A percentile compares a stretch with the other conserved stretches of the same genome.
phyloP scores from a whole-genome alignment of 2,113 vertebrate genomes.

The Monarcha castaneiventris region DNA sequence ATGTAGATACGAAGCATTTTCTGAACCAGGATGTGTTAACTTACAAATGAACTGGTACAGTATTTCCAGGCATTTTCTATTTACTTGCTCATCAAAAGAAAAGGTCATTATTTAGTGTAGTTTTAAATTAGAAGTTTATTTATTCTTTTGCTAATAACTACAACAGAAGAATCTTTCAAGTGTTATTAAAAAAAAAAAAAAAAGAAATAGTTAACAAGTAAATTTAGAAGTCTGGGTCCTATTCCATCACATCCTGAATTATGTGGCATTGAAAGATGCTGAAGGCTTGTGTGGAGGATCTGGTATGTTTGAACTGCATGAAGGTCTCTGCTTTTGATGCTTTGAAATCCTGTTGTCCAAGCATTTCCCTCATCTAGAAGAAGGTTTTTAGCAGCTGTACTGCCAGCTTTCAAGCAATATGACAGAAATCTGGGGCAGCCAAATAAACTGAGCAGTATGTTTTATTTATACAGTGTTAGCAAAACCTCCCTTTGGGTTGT shows the following conservation, averaged over 20 bases:
- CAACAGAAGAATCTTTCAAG: not conserved
- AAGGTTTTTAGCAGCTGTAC: not conserved
- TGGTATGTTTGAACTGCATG: not conserved
- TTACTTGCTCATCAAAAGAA: not conserved
- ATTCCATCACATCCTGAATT: not conserved
- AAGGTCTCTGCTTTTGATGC: not conserved
- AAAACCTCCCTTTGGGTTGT: not conserved
- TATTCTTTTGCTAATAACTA: not conserved
- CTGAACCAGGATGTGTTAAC: not conserved
- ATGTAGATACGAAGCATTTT: not conserved
- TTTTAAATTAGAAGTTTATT: not conserved
- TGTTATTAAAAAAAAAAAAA: not conserved
- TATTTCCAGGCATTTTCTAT: not conserved
- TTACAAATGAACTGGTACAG: not conserved
- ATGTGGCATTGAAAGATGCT: rapidly evolving
- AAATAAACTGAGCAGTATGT: not conserved
- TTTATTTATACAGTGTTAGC: not conserved
- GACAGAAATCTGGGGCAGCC: not conserved
- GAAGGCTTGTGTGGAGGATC: not conserved
- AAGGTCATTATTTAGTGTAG: not conserved
- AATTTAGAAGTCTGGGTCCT: not conserved
- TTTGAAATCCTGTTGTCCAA: not conserved
- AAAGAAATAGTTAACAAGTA: not conserved
- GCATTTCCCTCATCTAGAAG: not conserved
- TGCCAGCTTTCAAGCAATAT: not conserved